Conservation (phyloP, 1,140 invertebrate genomes). For the Zaprionus ornatus region DNA sequence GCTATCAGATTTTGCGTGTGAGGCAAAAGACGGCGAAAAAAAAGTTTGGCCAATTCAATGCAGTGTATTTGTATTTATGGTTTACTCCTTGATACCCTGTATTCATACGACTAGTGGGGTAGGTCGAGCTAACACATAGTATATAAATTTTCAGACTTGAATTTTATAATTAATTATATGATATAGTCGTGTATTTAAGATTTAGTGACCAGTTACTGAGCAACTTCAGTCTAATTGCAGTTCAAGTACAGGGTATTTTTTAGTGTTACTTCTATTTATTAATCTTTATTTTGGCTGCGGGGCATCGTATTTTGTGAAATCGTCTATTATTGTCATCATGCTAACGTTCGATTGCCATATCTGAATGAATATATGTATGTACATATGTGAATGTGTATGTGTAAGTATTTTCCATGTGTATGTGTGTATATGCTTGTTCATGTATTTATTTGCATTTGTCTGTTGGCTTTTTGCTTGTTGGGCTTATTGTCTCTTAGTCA, state of each 20-base stretch:
- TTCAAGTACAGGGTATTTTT: conserved; percentile 8
- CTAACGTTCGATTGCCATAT: conserved; percentile 72
- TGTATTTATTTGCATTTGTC: conserved; percentile 69
- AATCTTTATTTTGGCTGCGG: background rate
- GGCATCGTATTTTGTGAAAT: conserved; percentile 76
- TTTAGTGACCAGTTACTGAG: background rate
- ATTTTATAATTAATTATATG: background rate
- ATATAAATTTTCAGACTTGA: background rate
- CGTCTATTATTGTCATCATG: conserved; percentile 80
- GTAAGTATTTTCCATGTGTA: conserved; percentile 47
- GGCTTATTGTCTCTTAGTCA: conserved; percentile 64
- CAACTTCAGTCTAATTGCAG: background rate
- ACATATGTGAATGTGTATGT: background rate
- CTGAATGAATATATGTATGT: conserved; percentile 16
- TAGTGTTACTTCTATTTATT: background rate
- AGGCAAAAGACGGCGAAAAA: conserved; percentile 36
- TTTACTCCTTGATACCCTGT: conserved; percentile 21
- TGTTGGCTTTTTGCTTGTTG: conserved; percentile 53
- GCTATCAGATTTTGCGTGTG: conserved; percentile 73
- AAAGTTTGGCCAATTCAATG: conserved; percentile 48
- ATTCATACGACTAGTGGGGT: background rate
- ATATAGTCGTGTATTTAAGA: too few species aligned
- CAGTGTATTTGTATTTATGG: conserved; percentile 11
- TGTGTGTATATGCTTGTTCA: conserved; percentile 54
- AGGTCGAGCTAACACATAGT: background rate